Conservation (phyloP, 2,797 vertebrate species). For the Valencia hispanica region DNA sequence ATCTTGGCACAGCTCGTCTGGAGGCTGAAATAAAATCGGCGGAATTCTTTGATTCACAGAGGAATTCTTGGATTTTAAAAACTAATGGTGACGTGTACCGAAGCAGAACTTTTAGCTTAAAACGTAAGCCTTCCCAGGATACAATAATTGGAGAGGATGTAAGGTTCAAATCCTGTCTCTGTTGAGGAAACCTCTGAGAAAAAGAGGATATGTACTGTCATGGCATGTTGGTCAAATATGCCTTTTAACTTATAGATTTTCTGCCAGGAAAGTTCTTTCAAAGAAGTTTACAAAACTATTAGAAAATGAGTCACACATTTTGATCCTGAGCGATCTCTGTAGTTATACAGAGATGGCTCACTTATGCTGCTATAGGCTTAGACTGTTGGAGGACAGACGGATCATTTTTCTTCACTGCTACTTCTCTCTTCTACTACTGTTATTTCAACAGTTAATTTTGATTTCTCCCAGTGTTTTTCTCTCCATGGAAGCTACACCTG, state of each 20-base stretch:
- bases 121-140: conserved; percentile 8
- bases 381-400: too few relatives aligned
- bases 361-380: too few relatives aligned
- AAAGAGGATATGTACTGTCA: background rate
- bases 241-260: background rate
- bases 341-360: too few relatives aligned
- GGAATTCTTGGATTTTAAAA: conserved; percentile 15
- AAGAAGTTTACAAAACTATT: too few relatives aligned
- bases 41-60: conserved; percentile 23
- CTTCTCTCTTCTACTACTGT: too few relatives aligned
- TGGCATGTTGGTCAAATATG: background rate
- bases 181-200: conserved; percentile 10
- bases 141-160: background rate
- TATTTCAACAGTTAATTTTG: too few relatives aligned
- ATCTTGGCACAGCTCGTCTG: conserved; percentile 15
- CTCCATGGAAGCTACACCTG: too few relatives aligned
- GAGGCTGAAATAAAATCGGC: conserved; percentile 5
- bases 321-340: too few relatives aligned
- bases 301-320: too few relatives aligned
- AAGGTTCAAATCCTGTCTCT: background rate
- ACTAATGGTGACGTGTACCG: conserved; percentile 7
- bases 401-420: too few relatives aligned
- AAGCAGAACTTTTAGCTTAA: conserved; percentile 30
- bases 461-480: too few relatives aligned
- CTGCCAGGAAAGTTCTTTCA: too few relatives aligned